Conservation (phyloP, 2,113 vertebrate species). For the Phrynosoma platyrhinos region DNA sequence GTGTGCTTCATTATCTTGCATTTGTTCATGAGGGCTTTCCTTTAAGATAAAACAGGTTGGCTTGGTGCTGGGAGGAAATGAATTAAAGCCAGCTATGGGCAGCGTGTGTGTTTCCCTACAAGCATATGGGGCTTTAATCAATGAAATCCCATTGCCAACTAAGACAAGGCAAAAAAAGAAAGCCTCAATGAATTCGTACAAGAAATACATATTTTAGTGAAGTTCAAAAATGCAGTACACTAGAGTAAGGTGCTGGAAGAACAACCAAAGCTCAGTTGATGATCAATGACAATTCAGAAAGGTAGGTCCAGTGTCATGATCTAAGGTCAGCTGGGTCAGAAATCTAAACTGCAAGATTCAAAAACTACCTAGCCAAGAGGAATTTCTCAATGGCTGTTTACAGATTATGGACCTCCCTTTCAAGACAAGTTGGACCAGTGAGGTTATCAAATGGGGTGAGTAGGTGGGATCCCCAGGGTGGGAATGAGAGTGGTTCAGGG, state of each 20-base stretch:
- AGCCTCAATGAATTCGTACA: not conserved
- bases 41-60: conserved; percentile 19
- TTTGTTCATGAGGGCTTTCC: conserved; percentile 1
- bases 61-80: not conserved
- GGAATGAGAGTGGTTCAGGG: too few relatives aligned
- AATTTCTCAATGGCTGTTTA: too few relatives aligned
- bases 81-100: not conserved
- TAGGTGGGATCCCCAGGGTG: too few relatives aligned
- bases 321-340: not conserved
- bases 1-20: conserved; percentile 7
- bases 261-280: not conserved
- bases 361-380: too few relatives aligned
- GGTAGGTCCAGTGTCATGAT: not conserved
- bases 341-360: not conserved
- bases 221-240: not conserved
- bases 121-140: not conserved
- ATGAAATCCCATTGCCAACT: not conserved
- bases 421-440: too few relatives aligned
- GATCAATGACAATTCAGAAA: not conserved
- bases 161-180: not conserved
- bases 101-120: not conserved
- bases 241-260: not conserved
- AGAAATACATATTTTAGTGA: not conserved
- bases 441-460: too few relatives aligned
- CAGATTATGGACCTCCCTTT: too few relatives aligned